Percentiles rank a stretch among this genome's conserved stretches.
phyloP scores from a whole-genome alignment of 2,113 vertebrate species.

The Microcebus murinus region DNA sequence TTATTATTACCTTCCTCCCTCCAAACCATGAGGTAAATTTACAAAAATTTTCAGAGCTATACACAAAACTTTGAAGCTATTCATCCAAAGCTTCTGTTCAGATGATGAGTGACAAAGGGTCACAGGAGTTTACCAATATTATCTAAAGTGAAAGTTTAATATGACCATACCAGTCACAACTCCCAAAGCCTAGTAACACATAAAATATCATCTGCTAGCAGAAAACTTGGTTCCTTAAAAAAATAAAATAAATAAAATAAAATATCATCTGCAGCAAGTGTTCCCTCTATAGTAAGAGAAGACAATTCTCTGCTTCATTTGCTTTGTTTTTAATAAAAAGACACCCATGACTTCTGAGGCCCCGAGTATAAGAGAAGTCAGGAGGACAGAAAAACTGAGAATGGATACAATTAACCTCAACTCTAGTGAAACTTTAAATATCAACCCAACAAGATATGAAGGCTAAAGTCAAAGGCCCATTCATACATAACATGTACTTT shows the following conservation, averaged over 20 bases:
- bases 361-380: constrained; percentile 13
- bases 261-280: background rate
- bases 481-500: background rate
- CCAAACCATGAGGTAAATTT: background rate
- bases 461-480: constrained; percentile 6
- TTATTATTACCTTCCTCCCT: background rate
- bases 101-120: constrained; percentile 13
- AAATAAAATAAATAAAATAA: no score
- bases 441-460: background rate
- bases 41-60: background rate
- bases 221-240: no score
- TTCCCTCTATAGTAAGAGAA: background rate
- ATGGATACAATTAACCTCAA: constrained; percentile 42
- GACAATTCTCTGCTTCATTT: background rate
- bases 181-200: background rate
- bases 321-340: constrained; percentile 36
- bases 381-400: constrained; percentile 5
- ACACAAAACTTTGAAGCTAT: constrained; percentile 4
- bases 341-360: background rate
- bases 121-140: background rate
- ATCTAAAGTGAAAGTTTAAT: background rate
- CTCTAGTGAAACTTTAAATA: background rate
- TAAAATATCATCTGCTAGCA: background rate
- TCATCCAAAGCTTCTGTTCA: constrained; percentile 22
- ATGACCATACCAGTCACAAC: background rate